Percentiles rank a stretch among this genome's conserved stretches.
Conservation (phyloP, 2,113 vertebrate species). For the human (Homo sapiens) region GRCh38 chr2:107205001-107205500, state of each 20-base stretch:
- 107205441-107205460: neutral
- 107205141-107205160: neutral
- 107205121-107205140: neutral
- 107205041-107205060: neutral
- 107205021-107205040: too few relatives aligned
- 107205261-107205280: too few relatives aligned
- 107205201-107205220: neutral
- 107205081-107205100: fast-evolving
- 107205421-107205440: neutral
- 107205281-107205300: neutral
- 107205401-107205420: neutral
- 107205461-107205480: neutral
- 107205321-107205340: neutral
- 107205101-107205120: neutral
- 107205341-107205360: neutral
- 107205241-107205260: neutral
- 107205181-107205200: neutral
- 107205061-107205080: neutral
- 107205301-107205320: neutral
- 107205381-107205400: neutral
- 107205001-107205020: neutral
- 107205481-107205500: neutral
- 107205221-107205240: neutral
- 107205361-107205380: neutral
- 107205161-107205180: neutral